Percentiles rank a stretch among this genome's conserved stretches.
phyloP scores from a whole-genome alignment of 2,113 vertebrate species.

The Nesospiza acunhae region DNA sequence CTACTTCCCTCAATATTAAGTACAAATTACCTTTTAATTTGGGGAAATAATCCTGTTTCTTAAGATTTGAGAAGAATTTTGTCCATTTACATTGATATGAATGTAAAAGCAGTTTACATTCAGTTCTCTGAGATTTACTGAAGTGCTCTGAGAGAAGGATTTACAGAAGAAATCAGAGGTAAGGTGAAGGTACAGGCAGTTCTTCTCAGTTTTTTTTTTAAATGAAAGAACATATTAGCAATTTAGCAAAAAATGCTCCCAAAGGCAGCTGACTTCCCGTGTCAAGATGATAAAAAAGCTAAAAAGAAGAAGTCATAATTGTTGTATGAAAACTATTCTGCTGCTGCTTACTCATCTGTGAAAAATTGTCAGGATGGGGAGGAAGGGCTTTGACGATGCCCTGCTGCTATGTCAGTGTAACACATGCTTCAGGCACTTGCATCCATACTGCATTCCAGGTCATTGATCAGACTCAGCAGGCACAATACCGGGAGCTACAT shows the following conservation, averaged over 20 bases:
- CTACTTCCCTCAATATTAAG: not conserved
- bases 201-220: not conserved
- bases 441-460: constrained; percentile 84
- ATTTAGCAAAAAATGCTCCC: constrained; percentile 1
- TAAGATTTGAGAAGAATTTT: not conserved
- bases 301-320: constrained; percentile 71
- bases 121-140: not conserved
- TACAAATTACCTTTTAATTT: not conserved
- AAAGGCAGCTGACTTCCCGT: constrained; percentile 15
- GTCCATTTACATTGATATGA: not conserved
- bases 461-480: constrained; percentile 81
- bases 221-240: not conserved
- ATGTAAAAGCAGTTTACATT: not conserved
- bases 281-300: constrained; percentile 67
- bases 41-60: not conserved
- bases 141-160: not conserved
- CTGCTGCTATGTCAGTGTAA: constrained; percentile 85
- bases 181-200: not conserved
- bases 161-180: not conserved
- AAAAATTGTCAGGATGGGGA: constrained; percentile 78
- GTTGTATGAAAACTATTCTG: constrained; percentile 67
- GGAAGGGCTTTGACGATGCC: constrained; percentile 82
- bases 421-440: constrained; percentile 84
- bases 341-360: constrained; percentile 87
- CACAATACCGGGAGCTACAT: constrained; percentile 70